Evolutionary conservation across 1,140 invertebrate genomes (phyloP).

Genomic region (Schlechtendalia chinensis): DNA sequence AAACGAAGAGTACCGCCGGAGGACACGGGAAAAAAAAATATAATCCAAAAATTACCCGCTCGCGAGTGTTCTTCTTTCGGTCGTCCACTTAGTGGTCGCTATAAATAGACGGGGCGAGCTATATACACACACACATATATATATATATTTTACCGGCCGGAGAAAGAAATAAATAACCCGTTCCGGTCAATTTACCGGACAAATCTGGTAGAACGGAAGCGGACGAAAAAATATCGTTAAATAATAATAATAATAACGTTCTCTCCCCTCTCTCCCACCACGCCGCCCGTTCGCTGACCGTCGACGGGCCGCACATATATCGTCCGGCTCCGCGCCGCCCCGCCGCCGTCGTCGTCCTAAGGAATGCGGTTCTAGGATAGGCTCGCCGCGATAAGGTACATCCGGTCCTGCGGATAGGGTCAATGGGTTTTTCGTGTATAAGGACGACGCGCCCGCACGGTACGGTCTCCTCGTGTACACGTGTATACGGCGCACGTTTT

Average conservation of each 20-base stretch:
- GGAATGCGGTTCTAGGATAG: conserved; percentile 49
- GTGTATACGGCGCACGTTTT: conserved; percentile 2
- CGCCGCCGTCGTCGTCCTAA: background rate
- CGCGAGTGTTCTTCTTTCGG: background rate
- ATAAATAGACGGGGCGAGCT: background rate
- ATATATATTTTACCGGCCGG: background rate
- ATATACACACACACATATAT: background rate
- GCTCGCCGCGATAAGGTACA: conserved; percentile 47
- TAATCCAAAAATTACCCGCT: background rate
- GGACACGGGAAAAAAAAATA: background rate
- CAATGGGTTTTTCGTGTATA: conserved; percentile 48
- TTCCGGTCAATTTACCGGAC: conserved; percentile 47
- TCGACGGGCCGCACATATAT: conserved; percentile 2
- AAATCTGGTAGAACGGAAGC: conserved; percentile 47
- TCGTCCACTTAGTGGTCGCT: background rate
- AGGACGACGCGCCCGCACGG: background rate
- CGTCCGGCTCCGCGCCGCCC: background rate
- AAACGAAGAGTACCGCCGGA: background rate
- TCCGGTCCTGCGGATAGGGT: conserved; percentile 48
- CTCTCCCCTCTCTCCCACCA: background rate
- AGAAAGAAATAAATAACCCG: conserved; percentile 35
- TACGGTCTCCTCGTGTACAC: no score
- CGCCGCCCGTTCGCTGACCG: no score
- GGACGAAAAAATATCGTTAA: conserved; percentile 27
- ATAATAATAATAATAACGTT: conserved; percentile 33